These are phyloP conservation scores for Camptogramma bilineatum DNA, from an alignment of 2,888 invertebrate genomes.

Conservation along the genomic window DNA sequence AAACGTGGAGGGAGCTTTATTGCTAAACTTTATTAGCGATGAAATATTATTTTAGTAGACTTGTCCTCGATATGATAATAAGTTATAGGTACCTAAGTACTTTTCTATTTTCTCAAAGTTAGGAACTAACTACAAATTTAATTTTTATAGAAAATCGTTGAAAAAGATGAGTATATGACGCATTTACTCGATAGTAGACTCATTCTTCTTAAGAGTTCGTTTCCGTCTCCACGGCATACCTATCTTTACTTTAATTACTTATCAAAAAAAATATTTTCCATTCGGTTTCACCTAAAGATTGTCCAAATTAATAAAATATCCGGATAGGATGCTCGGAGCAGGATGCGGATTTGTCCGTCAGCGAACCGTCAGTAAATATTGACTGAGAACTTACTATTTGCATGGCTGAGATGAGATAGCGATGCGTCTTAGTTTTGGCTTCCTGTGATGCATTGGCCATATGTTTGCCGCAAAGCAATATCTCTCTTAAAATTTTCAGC, in stretches of 20 bases:
- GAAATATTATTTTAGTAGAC: slow-evolving; percentile 23
- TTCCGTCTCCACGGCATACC: too few relatives aligned
- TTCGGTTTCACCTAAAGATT: not conserved
- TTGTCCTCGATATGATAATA: not conserved
- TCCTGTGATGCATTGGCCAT: not conserved
- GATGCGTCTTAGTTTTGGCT: slow-evolving; percentile 18
- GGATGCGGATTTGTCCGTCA: slow-evolving; percentile 32
- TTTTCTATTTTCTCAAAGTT: too few relatives aligned
- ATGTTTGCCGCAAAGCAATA: not conserved
- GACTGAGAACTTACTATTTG: slow-evolving; percentile 30
- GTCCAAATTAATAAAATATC: slow-evolving; percentile 23
- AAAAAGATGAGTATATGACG: too few relatives aligned
- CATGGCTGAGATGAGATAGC: slow-evolving; percentile 29
- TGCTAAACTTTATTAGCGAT: slow-evolving; percentile 27
- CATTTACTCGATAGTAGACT: too few relatives aligned
- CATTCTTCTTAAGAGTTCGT: too few relatives aligned
- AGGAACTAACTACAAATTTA: too few relatives aligned
- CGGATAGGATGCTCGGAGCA: slow-evolving; percentile 21
- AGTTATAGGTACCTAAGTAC: too few relatives aligned
- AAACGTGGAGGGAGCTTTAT: slow-evolving; percentile 20
- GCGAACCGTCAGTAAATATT: slow-evolving; percentile 30
- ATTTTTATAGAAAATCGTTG: too few relatives aligned
- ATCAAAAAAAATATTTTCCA: too few relatives aligned
- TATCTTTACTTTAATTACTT: too few relatives aligned
- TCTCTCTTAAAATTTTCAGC: not conserved